Evolutionary conservation across 2,888 invertebrate species (phyloP).

Genomic region (Augochlorella aurata): DNA sequence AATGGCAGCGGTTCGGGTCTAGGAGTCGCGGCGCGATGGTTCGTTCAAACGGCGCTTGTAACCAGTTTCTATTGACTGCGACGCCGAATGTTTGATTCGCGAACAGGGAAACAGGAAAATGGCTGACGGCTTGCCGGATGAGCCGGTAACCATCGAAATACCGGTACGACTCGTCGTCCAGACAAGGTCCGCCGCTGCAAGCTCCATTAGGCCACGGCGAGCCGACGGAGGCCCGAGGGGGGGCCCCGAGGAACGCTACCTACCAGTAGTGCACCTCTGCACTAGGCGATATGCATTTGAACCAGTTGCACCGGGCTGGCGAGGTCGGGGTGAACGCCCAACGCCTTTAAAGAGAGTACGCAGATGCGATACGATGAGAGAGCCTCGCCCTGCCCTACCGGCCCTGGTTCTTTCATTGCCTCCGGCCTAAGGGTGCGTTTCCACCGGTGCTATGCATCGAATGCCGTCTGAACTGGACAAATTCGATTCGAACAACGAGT

Average conservation of each 20-base stretch:
- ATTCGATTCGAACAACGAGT: no score
- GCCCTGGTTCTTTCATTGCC: constrained; percentile 68
- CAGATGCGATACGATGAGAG: constrained; percentile 75
- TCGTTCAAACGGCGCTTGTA: background rate
- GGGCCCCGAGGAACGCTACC: constrained; percentile 56
- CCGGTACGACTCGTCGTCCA: constrained; percentile 43
- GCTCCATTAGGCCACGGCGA: constrained; percentile 57
- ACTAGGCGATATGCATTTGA: constrained; percentile 76
- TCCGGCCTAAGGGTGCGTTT: constrained; percentile 69
- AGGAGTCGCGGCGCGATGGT: background rate
- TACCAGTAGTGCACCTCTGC: constrained; percentile 78
- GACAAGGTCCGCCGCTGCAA: constrained; percentile 51
- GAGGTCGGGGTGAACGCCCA: constrained; percentile 82
- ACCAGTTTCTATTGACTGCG: background rate
- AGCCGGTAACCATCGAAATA: constrained; percentile 60
- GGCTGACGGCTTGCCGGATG: constrained; percentile 31
- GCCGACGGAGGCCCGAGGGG: constrained; percentile 6
- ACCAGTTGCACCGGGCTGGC: constrained; percentile 77
- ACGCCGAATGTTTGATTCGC: background rate
- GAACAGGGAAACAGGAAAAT: constrained; percentile 44
- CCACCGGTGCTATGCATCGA: constrained; percentile 45
- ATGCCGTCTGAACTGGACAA: no score
- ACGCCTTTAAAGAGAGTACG: constrained; percentile 80
- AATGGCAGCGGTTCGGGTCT: constrained; percentile 1
- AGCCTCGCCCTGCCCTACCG: constrained; percentile 74